Evolutionary conservation across 2,113 vertebrate species (phyloP), one percentile per base, ranked within the genome.

Genomic region (Brachirus orientalis): DNA sequence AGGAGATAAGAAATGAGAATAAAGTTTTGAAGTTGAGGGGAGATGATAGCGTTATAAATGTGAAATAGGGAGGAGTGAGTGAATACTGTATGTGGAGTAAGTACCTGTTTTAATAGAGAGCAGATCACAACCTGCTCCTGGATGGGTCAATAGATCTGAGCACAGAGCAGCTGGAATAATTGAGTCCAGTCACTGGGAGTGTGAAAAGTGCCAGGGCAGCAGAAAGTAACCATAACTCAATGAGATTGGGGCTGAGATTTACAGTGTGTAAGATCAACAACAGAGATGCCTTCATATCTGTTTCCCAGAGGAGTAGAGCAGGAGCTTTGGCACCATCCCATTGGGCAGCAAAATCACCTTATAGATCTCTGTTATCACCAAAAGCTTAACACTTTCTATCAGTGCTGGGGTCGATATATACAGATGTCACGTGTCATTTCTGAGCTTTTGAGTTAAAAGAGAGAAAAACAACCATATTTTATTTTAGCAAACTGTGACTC

Each of bases 81-180:
- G 73, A 75, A 47, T 44, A 59, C 36, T 11, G 53, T 13, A 10
- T 7, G 45, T 43, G 43, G n/a, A 70, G 57, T 63, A 51, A 59
- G 77, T 74, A 83, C 28, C 63, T 68, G 54, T 68, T 76, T 74
- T 41, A 17, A 14, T 36, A 18, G 65, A 41, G 62, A 50, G 72
- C 54, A 22, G 62, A 56, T 56, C 61, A 60, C 45, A 14, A 48
- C 77, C 70, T 11, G 40, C 68, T 74, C 36, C 64, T 38, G 68
- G 63, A 72, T 47, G 78, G 81, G 80, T 91, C 83, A 75, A 88
- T 90, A 79, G 79, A 90, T 83, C 72, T 76, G 77, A 88, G 83
- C 64, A 19, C 38, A 46, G 69, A 62, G 72, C 75, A 72, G 75
- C 80, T 40, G 58, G 61, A 77, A 81, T 88, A 85, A 89, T 89